Conservation (phyloP, 2,888 invertebrate species). For the Spicauda simplicius region DNA sequence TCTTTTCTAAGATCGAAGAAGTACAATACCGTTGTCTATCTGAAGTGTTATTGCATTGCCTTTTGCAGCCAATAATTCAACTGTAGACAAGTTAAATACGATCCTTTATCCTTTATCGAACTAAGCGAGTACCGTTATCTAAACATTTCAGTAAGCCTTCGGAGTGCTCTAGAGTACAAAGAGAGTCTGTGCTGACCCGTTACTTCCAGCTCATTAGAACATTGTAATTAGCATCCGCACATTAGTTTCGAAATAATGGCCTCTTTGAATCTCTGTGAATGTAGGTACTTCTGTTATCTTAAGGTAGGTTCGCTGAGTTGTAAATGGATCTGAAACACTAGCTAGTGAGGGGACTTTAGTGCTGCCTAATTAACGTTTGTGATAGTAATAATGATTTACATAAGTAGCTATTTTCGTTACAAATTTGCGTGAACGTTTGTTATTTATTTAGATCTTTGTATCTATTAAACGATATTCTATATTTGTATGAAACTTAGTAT, state of each 20-base stretch:
- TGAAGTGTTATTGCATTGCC: not conserved
- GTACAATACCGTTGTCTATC: not conserved
- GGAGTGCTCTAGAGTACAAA: slow-evolving; percentile 26
- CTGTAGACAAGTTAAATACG: slow-evolving; percentile 2
- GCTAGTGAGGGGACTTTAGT: not conserved
- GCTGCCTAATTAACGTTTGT: not conserved
- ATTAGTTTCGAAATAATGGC: slow-evolving; percentile 53
- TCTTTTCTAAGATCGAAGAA: too few species aligned
- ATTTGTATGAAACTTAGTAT: too few species aligned
- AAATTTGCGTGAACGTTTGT: too few species aligned
- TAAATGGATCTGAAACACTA: slow-evolving; percentile 18
- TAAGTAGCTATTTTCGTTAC: too few species aligned
- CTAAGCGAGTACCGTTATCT: slow-evolving; percentile 29
- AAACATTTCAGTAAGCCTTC: slow-evolving; percentile 37
- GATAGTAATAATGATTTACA: too few species aligned
- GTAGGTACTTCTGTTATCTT: slow-evolving; percentile 21
- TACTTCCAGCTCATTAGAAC: slow-evolving; percentile 41
- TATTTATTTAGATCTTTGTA: too few species aligned
- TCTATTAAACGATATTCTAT: too few species aligned
- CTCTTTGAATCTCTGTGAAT: slow-evolving; percentile 57
- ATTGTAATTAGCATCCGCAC: slow-evolving; percentile 56
- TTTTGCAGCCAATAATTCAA: slow-evolving; percentile 19
- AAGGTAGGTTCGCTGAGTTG: slow-evolving; percentile 18
- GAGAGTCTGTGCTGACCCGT: slow-evolving; percentile 24
- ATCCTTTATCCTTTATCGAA: slow-evolving; percentile 25